Evolutionary conservation across 2,797 vertebrate species (phyloP), one percentile per base, ranked within the genome.

Genomic region (Choloepus didactylus): DNA sequence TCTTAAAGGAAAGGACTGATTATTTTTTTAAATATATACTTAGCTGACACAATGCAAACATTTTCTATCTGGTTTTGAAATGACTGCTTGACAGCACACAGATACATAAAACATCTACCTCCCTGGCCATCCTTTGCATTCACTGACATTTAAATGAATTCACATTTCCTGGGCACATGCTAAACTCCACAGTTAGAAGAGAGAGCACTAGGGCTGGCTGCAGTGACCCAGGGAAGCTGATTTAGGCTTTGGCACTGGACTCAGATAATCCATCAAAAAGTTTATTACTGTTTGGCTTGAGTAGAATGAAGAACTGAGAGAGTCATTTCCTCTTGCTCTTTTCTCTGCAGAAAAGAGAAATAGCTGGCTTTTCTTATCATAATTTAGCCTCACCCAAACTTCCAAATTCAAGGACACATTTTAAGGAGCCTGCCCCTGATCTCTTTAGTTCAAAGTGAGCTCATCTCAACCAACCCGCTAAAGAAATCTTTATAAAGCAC

Each of bases 311-410:
- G 83, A 89, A 90, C 77, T 4, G 67, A 90, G 60, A 90, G 41
- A 94, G 60, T 94, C 87, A 92, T 91, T 97, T 96, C 91, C 89
- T 97, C 95, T 92, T 87, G 46, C 14, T 91, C 76, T 94, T 87
- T 67, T 46, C 91, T 94, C 87, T 84, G 67, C 5, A 19, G 60
- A 94, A 94, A 92, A 73, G 77, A 93, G 70, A 88, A 92, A 87
- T 76, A 93, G 89, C 69, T 94, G 82, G 69, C 64, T 92, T 72
- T 87, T 76, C 95, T 90, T 31, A 64, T 56, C 80, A 92, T 60
- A 64, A 80, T 14, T 11, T 29, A 19, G 51, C 89, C 89, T 95
- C 87, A 80, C 89, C 79, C 90, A 75, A 46, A 51, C 29, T 59
- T 54, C 44, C 38, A 70, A 15, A 14, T 35, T 85, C 79, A 90